Evolutionary conservation across 2,797 vertebrate genomes (phyloP).

Genomic region (Parauchenoglanis ngamensis): DNA sequence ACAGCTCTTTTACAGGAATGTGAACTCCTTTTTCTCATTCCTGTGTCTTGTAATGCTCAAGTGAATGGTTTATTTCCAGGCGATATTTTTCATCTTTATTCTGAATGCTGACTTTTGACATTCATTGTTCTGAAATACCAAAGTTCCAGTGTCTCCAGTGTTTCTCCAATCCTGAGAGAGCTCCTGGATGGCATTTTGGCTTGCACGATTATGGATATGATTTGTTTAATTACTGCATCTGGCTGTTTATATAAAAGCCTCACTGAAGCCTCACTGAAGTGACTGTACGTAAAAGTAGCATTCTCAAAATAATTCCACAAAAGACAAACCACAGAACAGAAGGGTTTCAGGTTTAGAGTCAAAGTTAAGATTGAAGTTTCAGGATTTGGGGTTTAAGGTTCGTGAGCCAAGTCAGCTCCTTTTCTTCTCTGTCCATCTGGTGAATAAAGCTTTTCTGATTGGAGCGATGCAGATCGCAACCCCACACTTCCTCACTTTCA

Average conservation of each 20-base stretch:
- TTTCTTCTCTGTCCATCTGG: not conserved
- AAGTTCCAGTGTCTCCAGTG: not conserved
- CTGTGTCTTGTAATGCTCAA: not conserved
- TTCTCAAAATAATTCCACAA: not conserved
- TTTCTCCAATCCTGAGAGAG: not conserved
- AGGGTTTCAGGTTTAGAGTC: not conserved
- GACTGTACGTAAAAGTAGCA: not conserved
- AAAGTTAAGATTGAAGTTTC: not conserved
- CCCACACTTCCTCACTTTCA: slow-evolving; percentile 66
- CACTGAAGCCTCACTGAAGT: not conserved
- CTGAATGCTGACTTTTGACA: not conserved
- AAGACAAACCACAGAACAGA: not conserved
- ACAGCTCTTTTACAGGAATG: not conserved
- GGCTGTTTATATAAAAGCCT: not conserved
- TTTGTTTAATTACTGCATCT: not conserved
- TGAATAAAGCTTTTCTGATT: not conserved
- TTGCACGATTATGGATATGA: not conserved
- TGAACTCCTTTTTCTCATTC: not conserved
- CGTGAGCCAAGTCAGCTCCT: not conserved
- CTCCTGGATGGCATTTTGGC: not conserved
- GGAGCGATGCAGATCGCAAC: slow-evolving; percentile 57
- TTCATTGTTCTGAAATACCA: not conserved
- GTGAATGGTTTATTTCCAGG: not conserved
- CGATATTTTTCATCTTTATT: not conserved
- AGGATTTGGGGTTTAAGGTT: not conserved